phyloP scores from a whole-genome alignment of 2,113 vertebrate species.

The Athene noctua region DNA sequence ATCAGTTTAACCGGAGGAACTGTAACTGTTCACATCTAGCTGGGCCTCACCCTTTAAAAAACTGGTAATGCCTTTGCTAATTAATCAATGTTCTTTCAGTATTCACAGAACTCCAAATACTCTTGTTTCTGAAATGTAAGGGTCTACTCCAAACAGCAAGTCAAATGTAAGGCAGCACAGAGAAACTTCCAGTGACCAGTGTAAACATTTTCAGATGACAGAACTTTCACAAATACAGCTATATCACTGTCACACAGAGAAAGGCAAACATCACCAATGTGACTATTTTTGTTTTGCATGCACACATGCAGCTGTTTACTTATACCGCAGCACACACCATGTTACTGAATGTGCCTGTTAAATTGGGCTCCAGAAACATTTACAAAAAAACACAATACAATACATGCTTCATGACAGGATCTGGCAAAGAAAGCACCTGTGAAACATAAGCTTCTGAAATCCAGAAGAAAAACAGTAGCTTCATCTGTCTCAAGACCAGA shows the following conservation, averaged over 20 bases:
- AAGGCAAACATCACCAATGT: slow-evolving; percentile 53
- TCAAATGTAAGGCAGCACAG: slow-evolving; percentile 36
- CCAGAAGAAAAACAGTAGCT: slow-evolving; percentile 54
- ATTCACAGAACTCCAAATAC: slow-evolving; percentile 39
- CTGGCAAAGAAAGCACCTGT: slow-evolving; percentile 44
- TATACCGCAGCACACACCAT: slow-evolving; percentile 1
- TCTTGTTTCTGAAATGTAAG: slow-evolving; percentile 40
- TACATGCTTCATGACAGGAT: slow-evolving; percentile 13
- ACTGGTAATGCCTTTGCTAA: not conserved
- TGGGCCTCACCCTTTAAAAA: not conserved
- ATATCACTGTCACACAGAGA: slow-evolving; percentile 43
- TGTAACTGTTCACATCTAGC: not conserved
- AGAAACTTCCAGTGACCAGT: slow-evolving; percentile 36
- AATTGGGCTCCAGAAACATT: slow-evolving; percentile 13
- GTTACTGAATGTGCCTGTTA: slow-evolving; percentile 28
- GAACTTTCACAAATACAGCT: slow-evolving; percentile 46
- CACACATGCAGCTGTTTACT: slow-evolving; percentile 49
- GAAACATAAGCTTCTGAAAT: slow-evolving; percentile 63
- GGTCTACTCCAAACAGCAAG: slow-evolving; percentile 33
- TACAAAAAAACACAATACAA: slow-evolving; percentile 13
- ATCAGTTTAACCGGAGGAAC: not conserved
- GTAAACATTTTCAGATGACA: slow-evolving; percentile 50
- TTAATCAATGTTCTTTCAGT: not conserved
- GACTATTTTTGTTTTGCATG: slow-evolving; percentile 53
- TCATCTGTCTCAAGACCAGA: slow-evolving; percentile 28